A percentile compares a stretch with the other conserved stretches of the same genome.
phyloP scores from a whole-genome alignment of 2,113 vertebrate species.

The Hippolais icterina region DNA sequence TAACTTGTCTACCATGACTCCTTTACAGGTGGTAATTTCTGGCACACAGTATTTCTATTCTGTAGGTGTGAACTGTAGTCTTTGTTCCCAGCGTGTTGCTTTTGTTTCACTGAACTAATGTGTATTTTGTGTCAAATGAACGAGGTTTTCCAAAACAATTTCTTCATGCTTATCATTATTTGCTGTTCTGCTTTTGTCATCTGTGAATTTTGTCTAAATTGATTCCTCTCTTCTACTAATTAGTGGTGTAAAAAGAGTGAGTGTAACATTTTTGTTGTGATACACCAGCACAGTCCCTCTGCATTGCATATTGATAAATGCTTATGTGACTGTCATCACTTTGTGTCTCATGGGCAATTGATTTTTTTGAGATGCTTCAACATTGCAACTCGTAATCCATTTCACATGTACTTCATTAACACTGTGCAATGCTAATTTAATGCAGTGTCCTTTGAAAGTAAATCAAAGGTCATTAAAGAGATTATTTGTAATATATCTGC shows the following conservation, averaged over 20 bases:
- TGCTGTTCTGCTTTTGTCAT: constrained; percentile 14
- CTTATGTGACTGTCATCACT: neutral
- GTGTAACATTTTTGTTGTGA: neutral
- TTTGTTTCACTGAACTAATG: neutral
- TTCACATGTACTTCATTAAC: neutral
- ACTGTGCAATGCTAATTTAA: neutral
- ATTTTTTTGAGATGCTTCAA: constrained; percentile 2
- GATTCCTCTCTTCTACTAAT: neutral
- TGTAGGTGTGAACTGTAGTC: neutral
- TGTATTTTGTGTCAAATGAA: neutral
- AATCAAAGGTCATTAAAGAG: neutral
- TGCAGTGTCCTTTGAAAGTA: neutral
- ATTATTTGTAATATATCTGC: neutral
- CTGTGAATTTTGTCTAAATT: neutral
- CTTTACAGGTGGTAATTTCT: neutral
- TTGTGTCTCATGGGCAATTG: neutral
- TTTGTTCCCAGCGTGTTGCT: neutral
- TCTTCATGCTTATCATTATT: neutral
- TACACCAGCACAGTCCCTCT: neutral
- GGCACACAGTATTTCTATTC: neutral
- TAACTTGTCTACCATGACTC: neutral
- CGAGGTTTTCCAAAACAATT: neutral
- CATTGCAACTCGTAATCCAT: neutral
- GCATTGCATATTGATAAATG: neutral
- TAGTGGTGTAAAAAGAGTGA: neutral